phyloP scores from a whole-genome alignment of 2,113 vertebrate genomes.

The Xyliphius kryptos region DNA sequence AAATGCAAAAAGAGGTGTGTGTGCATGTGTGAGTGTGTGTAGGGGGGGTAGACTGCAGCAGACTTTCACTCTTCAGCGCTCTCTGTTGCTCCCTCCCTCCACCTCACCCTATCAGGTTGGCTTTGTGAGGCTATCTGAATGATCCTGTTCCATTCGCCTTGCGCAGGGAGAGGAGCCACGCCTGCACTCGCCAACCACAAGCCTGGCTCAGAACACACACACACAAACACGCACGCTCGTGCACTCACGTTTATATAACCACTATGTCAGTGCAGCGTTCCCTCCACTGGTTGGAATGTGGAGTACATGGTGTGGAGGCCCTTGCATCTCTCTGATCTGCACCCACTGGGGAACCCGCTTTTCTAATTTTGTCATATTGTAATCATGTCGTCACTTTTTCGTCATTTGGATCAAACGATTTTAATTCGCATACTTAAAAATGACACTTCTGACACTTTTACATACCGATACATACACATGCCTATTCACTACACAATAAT shows the following conservation, averaged over 20 bases:
- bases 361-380: no score
- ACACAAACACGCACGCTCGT: slow-evolving; percentile 10
- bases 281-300: no score
- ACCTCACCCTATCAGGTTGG: slow-evolving; percentile 39
- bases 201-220: slow-evolving; percentile 35
- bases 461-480: no score
- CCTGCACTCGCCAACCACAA: slow-evolving; percentile 39
- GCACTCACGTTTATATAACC: slow-evolving; percentile 10
- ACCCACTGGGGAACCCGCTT: no score
- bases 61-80: slow-evolving; percentile 19
- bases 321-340: no score
- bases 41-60: slow-evolving; percentile 16
- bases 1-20: slow-evolving; percentile 11
- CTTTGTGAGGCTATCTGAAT: slow-evolving; percentile 47
- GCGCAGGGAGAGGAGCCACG: slow-evolving; percentile 38
- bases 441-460: no score
- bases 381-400: no score
- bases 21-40: not conserved
- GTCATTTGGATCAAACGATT: no score
- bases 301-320: no score
- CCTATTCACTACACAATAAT: no score
- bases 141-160: slow-evolving; percentile 37
- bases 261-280: no score
- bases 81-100: not conserved
- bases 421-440: no score